Conservation (phyloP, 2,113 vertebrate genomes). For the Burhinus oedicnemus region DNA sequence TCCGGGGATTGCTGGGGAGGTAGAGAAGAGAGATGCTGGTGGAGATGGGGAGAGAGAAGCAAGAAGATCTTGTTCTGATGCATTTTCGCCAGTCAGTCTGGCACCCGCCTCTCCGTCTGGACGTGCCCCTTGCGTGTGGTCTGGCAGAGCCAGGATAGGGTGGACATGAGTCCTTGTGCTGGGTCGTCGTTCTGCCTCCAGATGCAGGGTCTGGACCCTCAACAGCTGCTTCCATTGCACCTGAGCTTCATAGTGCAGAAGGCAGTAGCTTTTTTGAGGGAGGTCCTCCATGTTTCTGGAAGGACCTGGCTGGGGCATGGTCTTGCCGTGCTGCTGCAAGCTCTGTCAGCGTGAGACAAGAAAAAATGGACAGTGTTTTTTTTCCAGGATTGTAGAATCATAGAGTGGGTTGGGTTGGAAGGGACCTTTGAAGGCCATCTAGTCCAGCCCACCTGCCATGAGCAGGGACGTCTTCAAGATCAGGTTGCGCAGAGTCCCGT, state of each 20-base stretch:
- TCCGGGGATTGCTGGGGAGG: not conserved
- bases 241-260: not conserved
- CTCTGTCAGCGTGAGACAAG: not conserved
- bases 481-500: not conserved
- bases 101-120: not conserved
- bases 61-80: not conserved
- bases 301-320: not conserved
- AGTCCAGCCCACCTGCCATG: not conserved
- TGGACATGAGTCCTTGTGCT: accelerated
- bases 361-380: not conserved
- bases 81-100: accelerated
- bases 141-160: not conserved
- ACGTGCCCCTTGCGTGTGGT: accelerated
- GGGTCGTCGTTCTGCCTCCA: not conserved
- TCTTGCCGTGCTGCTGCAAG: not conserved
- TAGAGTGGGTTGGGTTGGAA: not conserved
- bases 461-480: not conserved
- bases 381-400: not conserved
- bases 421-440: not conserved
- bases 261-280: accelerated
- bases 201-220: not conserved
- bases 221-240: not conserved
- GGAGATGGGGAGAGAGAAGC: not conserved
- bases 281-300: not conserved
- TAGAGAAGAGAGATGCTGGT: not conserved